Evolutionary conservation across 2,797 vertebrate species (phyloP), one percentile per base, ranked within the genome.

Genomic region (Platyrinchus mystaceus): DNA sequence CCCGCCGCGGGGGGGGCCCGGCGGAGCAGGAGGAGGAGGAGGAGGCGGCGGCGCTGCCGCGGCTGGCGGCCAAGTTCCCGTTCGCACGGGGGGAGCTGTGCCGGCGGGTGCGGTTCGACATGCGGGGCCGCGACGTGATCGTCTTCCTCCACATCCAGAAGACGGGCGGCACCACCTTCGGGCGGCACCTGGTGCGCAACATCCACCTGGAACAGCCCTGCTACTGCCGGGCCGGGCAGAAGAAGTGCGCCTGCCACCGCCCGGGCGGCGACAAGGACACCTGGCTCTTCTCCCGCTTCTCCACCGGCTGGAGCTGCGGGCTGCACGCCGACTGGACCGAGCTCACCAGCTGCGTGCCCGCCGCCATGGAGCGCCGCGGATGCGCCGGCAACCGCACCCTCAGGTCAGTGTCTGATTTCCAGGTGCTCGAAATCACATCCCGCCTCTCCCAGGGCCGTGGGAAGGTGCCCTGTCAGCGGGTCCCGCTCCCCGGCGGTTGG

Each of bases 131-230:
- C 96, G 99, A 99, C 97, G 99, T 99, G 98, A 99, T 99, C 22
- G 99, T 99, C 63, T 99, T 99, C 92, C 95, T 99, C 83, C 99
- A 99, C 98, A 99, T 99, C 97, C 99, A 99, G 97, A 99, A 99
- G 97, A 99, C 99, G 10, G 99, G 99, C 8, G 99, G 99, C 34
- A 99, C 99, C 93, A 99, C 99, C 37, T 99, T 99, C 97, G 99
- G 99, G 59, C 97, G 99, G 67, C 99, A 99, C 96, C 96, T 99
- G 97, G 99, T 99, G 95, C 98, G 99, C 98, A 99, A 99, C 98
- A 99, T 99, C 90, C 99, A 98, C 44, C 97, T 99, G 98, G 99
- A 99, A 98, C 98, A 99, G 96, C 99, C 99, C 19, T 99, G 99
- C 90, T 98, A 98, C 96, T 99, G 99, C 97, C 99, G 98, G 52